Conservation (phyloP, 2,113 vertebrate genomes). For the Burhinus oedicnemus region DNA sequence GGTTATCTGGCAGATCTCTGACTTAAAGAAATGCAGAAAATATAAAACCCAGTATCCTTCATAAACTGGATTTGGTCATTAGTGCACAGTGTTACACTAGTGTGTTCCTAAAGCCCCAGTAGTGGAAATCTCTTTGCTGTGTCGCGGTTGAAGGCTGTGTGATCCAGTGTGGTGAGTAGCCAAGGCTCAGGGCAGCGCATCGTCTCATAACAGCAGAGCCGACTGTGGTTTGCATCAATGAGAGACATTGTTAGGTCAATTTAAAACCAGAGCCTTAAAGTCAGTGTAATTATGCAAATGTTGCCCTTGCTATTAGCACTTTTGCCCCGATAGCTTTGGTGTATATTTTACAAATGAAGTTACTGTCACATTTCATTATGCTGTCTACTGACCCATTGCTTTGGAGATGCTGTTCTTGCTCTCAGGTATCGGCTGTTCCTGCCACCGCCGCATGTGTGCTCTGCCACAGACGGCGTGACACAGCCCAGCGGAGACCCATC, state of each 20-base stretch:
- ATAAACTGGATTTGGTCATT: not conserved
- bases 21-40: not conserved
- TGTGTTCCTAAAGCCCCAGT: not conserved
- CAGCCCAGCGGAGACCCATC: not conserved
- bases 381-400: constrained; percentile 16
- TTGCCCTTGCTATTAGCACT: constrained; percentile 37
- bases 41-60: not conserved
- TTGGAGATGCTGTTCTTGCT: not conserved
- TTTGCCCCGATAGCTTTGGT: not conserved
- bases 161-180: not conserved
- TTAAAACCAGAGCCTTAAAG: constrained; percentile 51
- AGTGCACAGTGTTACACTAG: not conserved
- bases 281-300: constrained; percentile 72
- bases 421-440: not conserved
- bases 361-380: constrained; percentile 58
- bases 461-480: not conserved
- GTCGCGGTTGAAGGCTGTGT: not conserved
- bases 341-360: constrained; percentile 45
- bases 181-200: not conserved
- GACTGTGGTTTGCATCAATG: constrained; percentile 3
- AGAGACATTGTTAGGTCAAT: constrained; percentile 48
- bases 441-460: not conserved
- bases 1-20: not conserved
- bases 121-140: not conserved
- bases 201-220: not conserved